phyloP scores from a whole-genome alignment of 2,888 invertebrate species.

The Synanthedon vespiformis region DNA sequence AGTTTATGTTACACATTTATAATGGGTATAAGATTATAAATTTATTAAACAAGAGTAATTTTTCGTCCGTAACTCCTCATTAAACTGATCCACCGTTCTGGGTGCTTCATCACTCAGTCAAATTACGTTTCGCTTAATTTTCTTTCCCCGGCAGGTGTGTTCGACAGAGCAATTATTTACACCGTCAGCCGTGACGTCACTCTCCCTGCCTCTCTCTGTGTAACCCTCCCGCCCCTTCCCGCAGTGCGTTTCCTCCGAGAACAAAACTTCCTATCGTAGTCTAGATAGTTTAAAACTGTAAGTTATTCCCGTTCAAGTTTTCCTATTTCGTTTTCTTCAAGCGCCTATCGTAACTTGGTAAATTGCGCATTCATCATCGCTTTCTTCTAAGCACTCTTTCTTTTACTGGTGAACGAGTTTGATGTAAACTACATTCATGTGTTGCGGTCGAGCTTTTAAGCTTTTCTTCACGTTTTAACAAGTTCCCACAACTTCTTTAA shows the following conservation, averaged over 20 bases:
- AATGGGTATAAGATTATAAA: conserved; percentile 45
- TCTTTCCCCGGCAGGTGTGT: conserved; percentile 69
- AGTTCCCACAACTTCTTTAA: no score
- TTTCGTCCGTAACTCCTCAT: conserved; percentile 63
- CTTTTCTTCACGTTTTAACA: no score
- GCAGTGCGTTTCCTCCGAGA: conserved; percentile 31
- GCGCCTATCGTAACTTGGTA: conserved; percentile 23
- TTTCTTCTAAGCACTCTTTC: background rate
- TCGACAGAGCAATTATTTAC: conserved; percentile 71
- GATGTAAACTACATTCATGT: no score
- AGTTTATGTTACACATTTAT: conserved; percentile 34
- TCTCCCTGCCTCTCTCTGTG: conserved; percentile 8
- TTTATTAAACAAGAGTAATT: conserved; percentile 51
- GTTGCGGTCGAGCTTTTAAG: no score
- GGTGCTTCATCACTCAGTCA: conserved; percentile 70
- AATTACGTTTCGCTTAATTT: conserved; percentile 71
- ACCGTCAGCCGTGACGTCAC: conserved; percentile 62
- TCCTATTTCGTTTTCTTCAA: conserved; percentile 25
- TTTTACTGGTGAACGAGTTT: background rate
- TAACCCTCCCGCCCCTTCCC: conserved; percentile 3
- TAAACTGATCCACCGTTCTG: conserved; percentile 56
- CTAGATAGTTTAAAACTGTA: conserved; percentile 49
- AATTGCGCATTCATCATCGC: conserved; percentile 10
- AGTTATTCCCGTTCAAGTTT: conserved; percentile 35
- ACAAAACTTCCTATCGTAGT: conserved; percentile 40